Evolutionary conservation across 64 coral and sea anemone genomes (phyloP).

Genomic region (Porites lutea): DNA sequence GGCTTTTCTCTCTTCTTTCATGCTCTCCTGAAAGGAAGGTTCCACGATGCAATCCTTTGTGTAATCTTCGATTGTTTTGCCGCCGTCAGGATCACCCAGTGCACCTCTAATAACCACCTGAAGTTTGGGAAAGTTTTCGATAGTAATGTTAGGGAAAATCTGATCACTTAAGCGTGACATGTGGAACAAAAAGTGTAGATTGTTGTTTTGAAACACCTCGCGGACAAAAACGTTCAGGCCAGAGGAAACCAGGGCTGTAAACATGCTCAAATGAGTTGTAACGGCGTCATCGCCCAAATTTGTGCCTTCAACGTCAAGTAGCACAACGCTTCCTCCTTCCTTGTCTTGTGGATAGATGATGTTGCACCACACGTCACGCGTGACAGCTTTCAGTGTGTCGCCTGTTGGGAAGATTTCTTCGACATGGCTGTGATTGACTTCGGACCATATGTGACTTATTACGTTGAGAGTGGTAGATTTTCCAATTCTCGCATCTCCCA

Average conservation of each 20-base stretch:
- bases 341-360: not conserved
- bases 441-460: slow-evolving; percentile 25
- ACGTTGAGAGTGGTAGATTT: slow-evolving; percentile 79
- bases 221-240: slow-evolving; percentile 61
- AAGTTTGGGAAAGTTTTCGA: slow-evolving; percentile 54
- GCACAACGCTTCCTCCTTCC: not conserved
- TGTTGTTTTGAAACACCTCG: slow-evolving; percentile 52
- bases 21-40: slow-evolving; percentile 17
- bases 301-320: slow-evolving; percentile 81
- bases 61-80: slow-evolving; percentile 44
- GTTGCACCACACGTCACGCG: slow-evolving; percentile 59
- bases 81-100: slow-evolving; percentile 22
- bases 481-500: slow-evolving; percentile 79
- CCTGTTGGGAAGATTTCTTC: slow-evolving; percentile 65
- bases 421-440: not conserved
- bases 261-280: slow-evolving; percentile 80
- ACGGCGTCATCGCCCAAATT: slow-evolving; percentile 62
- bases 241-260: slow-evolving; percentile 76
- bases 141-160: slow-evolving; percentile 34
- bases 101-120: slow-evolving; percentile 44
- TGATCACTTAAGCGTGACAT: slow-evolving; percentile 72
- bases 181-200: slow-evolving; percentile 66
- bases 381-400: slow-evolving; percentile 38
- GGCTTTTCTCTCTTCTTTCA: slow-evolving; percentile 47
- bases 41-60: slow-evolving; percentile 32